Evolutionary conservation across 2,113 vertebrate genomes (phyloP), one percentile per base, ranked within the genome.

Genomic region (Grammomys surdaster): DNA sequence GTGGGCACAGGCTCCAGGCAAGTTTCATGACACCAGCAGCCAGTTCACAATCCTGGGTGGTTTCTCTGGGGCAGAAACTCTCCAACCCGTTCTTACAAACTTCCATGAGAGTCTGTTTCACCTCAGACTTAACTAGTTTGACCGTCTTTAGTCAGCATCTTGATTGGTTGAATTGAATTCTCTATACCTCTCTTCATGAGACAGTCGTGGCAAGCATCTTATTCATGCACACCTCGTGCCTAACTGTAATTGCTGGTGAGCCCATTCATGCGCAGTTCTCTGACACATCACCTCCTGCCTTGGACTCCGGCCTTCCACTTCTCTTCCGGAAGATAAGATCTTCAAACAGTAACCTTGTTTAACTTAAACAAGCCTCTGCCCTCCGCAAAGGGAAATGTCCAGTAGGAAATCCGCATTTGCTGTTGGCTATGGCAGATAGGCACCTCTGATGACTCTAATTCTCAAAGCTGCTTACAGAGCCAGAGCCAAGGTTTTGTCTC

Each of bases 341-440:
- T 96, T 93, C 84, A 80, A 94, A 93, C 54, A 82, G 90, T 97
- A 96, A 95, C 78, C 22, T 14, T 70, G 84, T 95, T 95, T 94
- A 95, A 96, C 97, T 98, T 98, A 94, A 96, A 98, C 95, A 98
- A 98, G 96, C 90, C 92, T 94, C 94, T 89, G 95, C 89, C 91
- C n/a, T 96, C 78, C n/a, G 69, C 94, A 97, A 97, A 97, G 56
- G 46, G 94, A 88, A 78, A 97, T 95, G 43, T 90, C 70, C 63
- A 31, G 33, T 63, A 89, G 95, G 43, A 91, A 97, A 94, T 69
- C 51, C 80, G 96, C 5, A 7, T 95, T 97, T 97, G 94, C 95
- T 94, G 88, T 95, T 96, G 75, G 86, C 89, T 33, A 75, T 93
- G 73, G 65, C 48, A 95, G 93, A 98, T 92, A 97, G 60, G 86